These are phyloP conservation scores for Tupaia tana DNA, from an alignment of 2,113 vertebrate species.

Conservation along the genomic window DNA sequence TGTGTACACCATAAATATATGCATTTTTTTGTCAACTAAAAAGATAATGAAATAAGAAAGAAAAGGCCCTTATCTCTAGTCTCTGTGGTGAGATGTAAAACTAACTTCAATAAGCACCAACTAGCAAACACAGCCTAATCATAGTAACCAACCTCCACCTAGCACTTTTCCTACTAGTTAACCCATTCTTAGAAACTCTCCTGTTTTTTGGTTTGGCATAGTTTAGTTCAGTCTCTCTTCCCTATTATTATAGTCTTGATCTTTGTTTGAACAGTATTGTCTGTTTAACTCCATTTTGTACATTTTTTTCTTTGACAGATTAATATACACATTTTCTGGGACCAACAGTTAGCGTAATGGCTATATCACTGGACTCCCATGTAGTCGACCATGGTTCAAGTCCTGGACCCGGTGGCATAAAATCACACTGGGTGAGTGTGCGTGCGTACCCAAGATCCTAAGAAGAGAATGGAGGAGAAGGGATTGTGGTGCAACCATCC, in stretches of 20 bases:
- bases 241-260: not conserved
- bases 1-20: not conserved
- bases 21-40: not conserved
- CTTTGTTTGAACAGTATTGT: not conserved
- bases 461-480: too few relatives aligned
- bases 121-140: not conserved
- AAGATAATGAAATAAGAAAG: too few relatives aligned
- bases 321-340: not conserved
- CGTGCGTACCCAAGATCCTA: too few relatives aligned
- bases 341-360: too few relatives aligned
- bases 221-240: not conserved
- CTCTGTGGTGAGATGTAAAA: not conserved
- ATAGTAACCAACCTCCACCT: not conserved
- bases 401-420: too few relatives aligned
- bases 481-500: too few relatives aligned
- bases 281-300: not conserved
- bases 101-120: not conserved
- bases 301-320: slow-evolving; percentile 3
- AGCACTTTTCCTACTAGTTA: not conserved
- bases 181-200: not conserved
- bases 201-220: not conserved
- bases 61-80: not conserved
- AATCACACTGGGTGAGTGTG: too few relatives aligned
- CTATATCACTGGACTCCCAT: too few relatives aligned
- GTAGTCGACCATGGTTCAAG: too few relatives aligned